Evolutionary conservation across 2,797 vertebrate genomes (phyloP).

Genomic region (Ctenopoma kingsleyae): DNA sequence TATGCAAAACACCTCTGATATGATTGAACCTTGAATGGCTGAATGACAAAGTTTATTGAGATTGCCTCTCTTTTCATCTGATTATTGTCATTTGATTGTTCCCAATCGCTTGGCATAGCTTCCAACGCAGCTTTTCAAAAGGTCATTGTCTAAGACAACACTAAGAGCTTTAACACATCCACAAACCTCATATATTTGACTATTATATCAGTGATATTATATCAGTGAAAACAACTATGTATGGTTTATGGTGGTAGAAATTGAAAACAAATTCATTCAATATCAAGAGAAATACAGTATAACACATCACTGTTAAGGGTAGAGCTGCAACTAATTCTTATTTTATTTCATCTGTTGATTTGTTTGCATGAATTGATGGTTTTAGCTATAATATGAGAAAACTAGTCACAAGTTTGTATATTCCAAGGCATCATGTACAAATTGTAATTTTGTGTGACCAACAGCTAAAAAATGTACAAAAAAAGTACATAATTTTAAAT

Average conservation of each 20-base stretch:
- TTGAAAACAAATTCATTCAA: conserved; percentile 3
- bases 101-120: conserved; percentile 79
- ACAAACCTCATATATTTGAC: conserved; percentile 44
- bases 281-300: conserved; percentile 16
- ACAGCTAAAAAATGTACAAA: neutral
- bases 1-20: conserved; percentile 92
- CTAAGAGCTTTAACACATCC: conserved; percentile 41
- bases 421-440: neutral
- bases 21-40: conserved; percentile 84
- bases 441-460: neutral
- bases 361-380: neutral
- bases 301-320: neutral
- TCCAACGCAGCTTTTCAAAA: conserved; percentile 70
- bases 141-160: conserved; percentile 63
- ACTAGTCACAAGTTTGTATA: neutral
- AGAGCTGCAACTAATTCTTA: neutral
- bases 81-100: conserved; percentile 82
- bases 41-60: conserved; percentile 87
- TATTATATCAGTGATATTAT: conserved; percentile 35
- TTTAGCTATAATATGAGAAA: neutral
- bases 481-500: no score
- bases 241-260: conserved; percentile 29
- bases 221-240: conserved; percentile 29
- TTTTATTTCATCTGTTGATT: conserved; percentile 10
- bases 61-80: conserved; percentile 78